Base-by-base conservation (phyloP, 1,140 invertebrate species). In the Bombyx mori region DNA sequence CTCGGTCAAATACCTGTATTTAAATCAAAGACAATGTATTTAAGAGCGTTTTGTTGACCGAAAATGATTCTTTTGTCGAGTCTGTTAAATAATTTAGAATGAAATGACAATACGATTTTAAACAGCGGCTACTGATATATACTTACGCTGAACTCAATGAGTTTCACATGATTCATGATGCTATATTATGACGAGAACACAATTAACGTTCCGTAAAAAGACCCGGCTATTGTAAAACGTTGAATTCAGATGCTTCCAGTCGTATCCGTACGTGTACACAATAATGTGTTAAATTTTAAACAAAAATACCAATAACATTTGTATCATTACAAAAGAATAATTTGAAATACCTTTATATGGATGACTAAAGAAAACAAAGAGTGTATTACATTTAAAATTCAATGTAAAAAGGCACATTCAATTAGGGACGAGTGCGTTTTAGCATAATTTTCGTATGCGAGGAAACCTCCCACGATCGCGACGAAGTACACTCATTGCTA, bases 331-430 rank as follows among this genome's bases (percentile, higher is more conserved):
- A n/a, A 66, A 57, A 56, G 64, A 71, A 73, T 67, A 75, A 70
- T 35, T 35, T 73, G 69, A 71, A 68, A 68, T 62, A 54, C 56
- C 61, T 61, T 60, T 56, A 61, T 55, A 58, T 65, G 50, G 54
- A 57, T 67, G 58, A 55, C 68, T 71, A 58, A 60, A 65, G 70
- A 79, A 77, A 77, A 73, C 66, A 68, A 68, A 72, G 71, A 70
- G 61, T 65, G 66, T 73, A 79, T 77, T 78, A 79, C 75, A 82
- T 82, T 78, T 82, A 76, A 79, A 79, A 82, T 73, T 79, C 79
- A 82, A 81, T 77, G 70, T 60, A 69, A 62, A 35, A 35, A 62
- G 58, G 59, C 61, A 58, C 68, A 70, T 74, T 72, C 71, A 81
- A 77, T 82, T 82, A 75, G 65, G 59, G 58, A 52, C 62, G 61